A percentile compares a stretch with the other conserved stretches of the same genome.
Conservation (phyloP, 2,113 vertebrate species). For the Anoplopoma fimbria region DNA sequence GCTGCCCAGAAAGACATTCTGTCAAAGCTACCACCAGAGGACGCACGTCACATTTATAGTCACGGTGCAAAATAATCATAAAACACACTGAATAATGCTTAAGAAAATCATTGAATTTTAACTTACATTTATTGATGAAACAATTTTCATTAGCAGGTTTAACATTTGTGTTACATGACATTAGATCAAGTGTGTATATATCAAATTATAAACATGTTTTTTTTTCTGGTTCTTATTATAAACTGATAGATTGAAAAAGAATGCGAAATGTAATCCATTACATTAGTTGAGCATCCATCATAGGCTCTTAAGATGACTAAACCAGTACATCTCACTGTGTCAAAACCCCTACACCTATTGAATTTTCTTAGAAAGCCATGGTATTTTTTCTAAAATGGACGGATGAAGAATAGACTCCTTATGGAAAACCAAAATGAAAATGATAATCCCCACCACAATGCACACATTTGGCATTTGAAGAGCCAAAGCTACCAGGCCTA, state of each 20-base stretch:
- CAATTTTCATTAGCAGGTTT: too few relatives aligned
- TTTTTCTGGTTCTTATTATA: not conserved
- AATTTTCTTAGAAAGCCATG: not conserved
- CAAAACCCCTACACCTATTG: not conserved
- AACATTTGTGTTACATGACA: not conserved
- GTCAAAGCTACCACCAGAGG: not conserved
- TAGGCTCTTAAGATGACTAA: not conserved
- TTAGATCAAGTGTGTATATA: too few relatives aligned
- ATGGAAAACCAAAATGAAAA: not conserved
- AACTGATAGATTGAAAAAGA: not conserved
- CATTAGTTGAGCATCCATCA: not conserved
- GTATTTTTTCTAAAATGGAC: not conserved
- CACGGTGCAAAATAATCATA: not conserved
- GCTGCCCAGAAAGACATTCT: not conserved
- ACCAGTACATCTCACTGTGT: too few relatives aligned
- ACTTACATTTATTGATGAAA: not conserved
- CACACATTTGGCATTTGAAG: fast-evolving
- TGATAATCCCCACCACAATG: fast-evolving
- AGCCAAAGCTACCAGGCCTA: fast-evolving
- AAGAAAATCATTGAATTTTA: not conserved
- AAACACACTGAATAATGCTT: not conserved
- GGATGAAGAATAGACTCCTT: fast-evolving
- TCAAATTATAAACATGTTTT: not conserved
- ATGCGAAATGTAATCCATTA: not conserved
- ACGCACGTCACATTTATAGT: not conserved